Evolutionary conservation across 1,140 invertebrate genomes (phyloP).

Genomic region (Drosophila ficusphila): DNA sequence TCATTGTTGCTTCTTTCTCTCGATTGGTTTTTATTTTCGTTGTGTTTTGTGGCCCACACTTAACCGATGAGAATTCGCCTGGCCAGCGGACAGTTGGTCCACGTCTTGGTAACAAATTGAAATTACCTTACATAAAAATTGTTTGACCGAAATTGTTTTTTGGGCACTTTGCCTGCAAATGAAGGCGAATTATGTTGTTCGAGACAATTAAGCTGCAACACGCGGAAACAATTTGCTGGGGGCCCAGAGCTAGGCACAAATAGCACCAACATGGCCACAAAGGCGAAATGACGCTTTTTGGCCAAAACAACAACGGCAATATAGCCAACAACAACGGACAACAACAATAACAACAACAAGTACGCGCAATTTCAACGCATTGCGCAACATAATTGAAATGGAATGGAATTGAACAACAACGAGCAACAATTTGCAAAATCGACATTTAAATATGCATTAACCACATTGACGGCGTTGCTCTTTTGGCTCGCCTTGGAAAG

Average conservation of each 20-base stretch:
- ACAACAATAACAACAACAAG: conserved; percentile 50
- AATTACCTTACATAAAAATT: conserved; percentile 75
- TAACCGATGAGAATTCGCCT: conserved; percentile 43
- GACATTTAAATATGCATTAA: conserved; percentile 78
- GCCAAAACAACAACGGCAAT: conserved; percentile 33
- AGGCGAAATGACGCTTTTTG: conserved; percentile 66
- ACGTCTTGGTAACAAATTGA: conserved; percentile 63
- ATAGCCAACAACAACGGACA: conserved; percentile 19
- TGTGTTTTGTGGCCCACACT: conserved; percentile 3
- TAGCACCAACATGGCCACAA: conserved; percentile 28
- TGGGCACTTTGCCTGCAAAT: conserved; percentile 59
- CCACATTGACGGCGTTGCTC: conserved; percentile 35
- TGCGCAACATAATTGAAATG: conserved; percentile 78
- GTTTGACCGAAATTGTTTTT: conserved; percentile 45
- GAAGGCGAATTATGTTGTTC: conserved; percentile 75
- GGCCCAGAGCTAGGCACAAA: conserved; percentile 51
- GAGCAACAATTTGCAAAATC: conserved; percentile 75
- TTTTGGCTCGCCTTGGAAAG: conserved; percentile 38
- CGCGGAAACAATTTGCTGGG: conserved; percentile 74
- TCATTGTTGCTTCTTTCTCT: conserved; percentile 26
- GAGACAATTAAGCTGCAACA: conserved; percentile 76
- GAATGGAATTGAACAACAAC: conserved; percentile 59
- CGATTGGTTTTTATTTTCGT: conserved; percentile 9
- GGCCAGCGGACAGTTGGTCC: conserved; percentile 15
- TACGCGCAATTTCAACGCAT: conserved; percentile 78